phyloP scores from a whole-genome alignment of 2,797 vertebrate genomes.

The Anguilla pacifica region DNA sequence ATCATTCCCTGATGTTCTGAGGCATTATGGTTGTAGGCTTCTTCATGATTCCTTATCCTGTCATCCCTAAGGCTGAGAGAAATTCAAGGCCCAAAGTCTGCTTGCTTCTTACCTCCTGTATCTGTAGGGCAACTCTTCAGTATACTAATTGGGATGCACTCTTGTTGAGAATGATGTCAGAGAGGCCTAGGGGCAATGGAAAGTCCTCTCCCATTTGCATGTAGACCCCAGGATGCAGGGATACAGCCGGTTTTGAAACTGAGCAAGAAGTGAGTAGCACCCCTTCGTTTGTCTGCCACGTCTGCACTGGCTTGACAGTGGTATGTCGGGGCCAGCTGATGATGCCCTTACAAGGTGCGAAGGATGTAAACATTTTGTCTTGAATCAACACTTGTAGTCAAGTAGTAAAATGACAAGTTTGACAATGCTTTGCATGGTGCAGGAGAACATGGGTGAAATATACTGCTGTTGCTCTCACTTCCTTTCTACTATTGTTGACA shows the following conservation, averaged over 20 bases:
- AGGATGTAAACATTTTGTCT: background rate
- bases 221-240: background rate
- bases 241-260: background rate
- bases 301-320: background rate
- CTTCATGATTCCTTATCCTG: constrained; percentile 50
- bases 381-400: background rate
- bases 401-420: background rate
- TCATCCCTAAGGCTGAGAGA: constrained; percentile 44
- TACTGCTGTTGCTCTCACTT: background rate
- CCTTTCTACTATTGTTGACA: constrained; percentile 13
- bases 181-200: background rate
- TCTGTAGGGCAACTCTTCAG: background rate
- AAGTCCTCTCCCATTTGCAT: background rate
- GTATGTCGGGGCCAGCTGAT: background rate
- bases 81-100: background rate
- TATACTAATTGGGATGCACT: background rate
- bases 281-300: background rate
- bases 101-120: background rate
- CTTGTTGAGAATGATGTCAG: background rate
- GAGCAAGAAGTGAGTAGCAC: background rate
- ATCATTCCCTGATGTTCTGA: constrained; percentile 40
- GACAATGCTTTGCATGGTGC: background rate
- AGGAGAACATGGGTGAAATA: background rate
- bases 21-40: constrained; percentile 45
- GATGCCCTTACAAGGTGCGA: background rate